Percentiles rank a stretch among this genome's conserved stretches.
phyloP scores from a whole-genome alignment of 1,140 invertebrate genomes.

The Goniozus legneri region DNA sequence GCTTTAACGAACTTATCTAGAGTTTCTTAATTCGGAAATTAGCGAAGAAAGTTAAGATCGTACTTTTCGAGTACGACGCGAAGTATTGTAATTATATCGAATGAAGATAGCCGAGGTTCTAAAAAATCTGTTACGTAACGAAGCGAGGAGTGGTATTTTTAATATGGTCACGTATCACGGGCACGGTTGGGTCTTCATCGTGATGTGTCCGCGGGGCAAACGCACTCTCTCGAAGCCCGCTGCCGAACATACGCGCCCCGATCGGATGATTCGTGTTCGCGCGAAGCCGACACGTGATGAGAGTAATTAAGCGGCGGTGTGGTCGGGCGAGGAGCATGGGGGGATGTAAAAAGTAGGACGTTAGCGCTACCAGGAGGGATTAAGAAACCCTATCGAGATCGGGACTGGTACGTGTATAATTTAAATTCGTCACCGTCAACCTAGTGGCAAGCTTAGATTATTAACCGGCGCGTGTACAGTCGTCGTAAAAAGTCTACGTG shows the following conservation, averaged over 20 bases:
- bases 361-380: conserved; percentile 38
- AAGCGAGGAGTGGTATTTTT: conserved; percentile 9
- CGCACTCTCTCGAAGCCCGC: conserved; percentile 9
- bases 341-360: conserved; percentile 36
- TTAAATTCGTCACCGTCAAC: conserved; percentile 31
- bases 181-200: conserved; percentile 38
- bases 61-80: no score
- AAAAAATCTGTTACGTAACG: no score
- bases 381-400: conserved; percentile 45
- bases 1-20: no score
- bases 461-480: no score
- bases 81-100: no score
- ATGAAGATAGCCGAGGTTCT: no score
- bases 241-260: conserved; percentile 14
- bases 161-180: conserved; percentile 1
- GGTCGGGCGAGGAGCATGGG: conserved; percentile 11
- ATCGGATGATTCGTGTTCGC: conserved; percentile 17
- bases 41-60: no score
- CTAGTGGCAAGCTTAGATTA: no score
- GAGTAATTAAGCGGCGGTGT: conserved; percentile 42
- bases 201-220: conserved; percentile 20
- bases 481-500: conserved; percentile 5
- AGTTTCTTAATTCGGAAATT: no score
- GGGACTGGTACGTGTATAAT: conserved; percentile 30
- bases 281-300: conserved; percentile 33